Evolutionary conservation across 2,888 invertebrate genomes (phyloP).

Genomic region (Leptarthrus brevirostris): DNA sequence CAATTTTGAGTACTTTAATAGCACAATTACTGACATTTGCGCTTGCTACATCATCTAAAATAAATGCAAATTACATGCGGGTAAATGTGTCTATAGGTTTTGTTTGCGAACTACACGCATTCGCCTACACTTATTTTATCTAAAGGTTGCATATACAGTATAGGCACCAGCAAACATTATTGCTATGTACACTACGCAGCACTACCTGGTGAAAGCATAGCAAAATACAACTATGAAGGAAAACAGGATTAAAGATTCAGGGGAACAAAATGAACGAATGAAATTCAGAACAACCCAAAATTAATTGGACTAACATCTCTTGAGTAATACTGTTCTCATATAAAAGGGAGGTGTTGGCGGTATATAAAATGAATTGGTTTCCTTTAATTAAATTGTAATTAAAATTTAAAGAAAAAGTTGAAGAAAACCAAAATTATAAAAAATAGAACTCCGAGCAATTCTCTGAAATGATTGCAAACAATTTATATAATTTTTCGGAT

Average conservation of each 20-base stretch:
- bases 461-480: conserved; percentile 56
- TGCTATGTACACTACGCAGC: no score
- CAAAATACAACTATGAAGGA: not conserved
- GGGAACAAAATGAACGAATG: conserved; percentile 1
- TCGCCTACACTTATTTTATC: no score
- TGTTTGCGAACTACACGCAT: no score
- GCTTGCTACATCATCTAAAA: not conserved
- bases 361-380: conserved; percentile 39
- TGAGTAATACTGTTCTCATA: conserved; percentile 31
- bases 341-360: conserved; percentile 46
- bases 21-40: no score
- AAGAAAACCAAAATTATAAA: conserved; percentile 64
- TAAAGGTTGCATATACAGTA: no score
- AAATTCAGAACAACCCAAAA: conserved; percentile 40
- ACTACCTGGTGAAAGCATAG: not conserved
- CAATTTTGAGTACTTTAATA: not conserved
- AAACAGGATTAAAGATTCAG: not conserved
- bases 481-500: conserved; percentile 32
- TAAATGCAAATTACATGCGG: no score
- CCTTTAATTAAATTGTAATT: conserved; percentile 49
- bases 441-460: conserved; percentile 65
- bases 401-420: conserved; percentile 62
- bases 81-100: no score
- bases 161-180: no score
- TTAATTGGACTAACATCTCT: not conserved